Evolutionary conservation across 92 coral and sea anemone genomes (phyloP).

Genomic region (Metridium senile): DNA sequence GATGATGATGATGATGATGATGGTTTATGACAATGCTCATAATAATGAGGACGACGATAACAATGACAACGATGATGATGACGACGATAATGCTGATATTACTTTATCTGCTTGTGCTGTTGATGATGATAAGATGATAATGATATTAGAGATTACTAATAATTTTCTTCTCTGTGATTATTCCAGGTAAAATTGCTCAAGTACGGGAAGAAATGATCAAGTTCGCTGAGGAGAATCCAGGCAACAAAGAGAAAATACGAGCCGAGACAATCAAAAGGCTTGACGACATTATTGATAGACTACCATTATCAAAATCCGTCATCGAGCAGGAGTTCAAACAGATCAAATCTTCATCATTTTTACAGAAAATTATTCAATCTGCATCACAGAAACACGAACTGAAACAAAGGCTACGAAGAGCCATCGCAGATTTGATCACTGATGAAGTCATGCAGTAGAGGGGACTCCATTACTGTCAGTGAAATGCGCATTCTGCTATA

Average conservation of each 20-base stretch:
- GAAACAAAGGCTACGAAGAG: constrained; percentile 78
- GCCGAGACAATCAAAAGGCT: constrained; percentile 76
- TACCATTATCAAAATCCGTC: constrained; percentile 76
- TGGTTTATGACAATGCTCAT: background rate
- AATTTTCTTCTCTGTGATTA: no score
- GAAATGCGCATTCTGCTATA: background rate
- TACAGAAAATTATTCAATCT: constrained; percentile 63
- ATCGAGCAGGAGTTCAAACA: constrained; percentile 67
- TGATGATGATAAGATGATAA: background rate
- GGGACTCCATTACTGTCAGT: background rate
- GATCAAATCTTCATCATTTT: constrained; percentile 73
- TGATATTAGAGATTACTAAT: background rate
- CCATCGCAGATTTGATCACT: constrained; percentile 82
- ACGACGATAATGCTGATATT: background rate
- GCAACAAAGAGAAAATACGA: constrained; percentile 67
- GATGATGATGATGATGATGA: background rate
- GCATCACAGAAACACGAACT: constrained; percentile 68
- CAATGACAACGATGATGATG: background rate
- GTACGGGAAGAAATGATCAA: constrained; percentile 73
- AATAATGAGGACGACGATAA: background rate
- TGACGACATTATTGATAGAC: constrained; percentile 81
- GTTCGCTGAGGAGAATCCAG: constrained; percentile 76
- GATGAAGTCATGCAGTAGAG: constrained; percentile 64
- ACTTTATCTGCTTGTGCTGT: background rate
- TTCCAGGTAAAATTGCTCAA: constrained; percentile 75